A percentile compares a stretch with the other conserved stretches of the same genome.
These are phyloP conservation scores for Tapera naevia DNA, from an alignment of 2,797 vertebrate species.

Conservation along the genomic window DNA sequence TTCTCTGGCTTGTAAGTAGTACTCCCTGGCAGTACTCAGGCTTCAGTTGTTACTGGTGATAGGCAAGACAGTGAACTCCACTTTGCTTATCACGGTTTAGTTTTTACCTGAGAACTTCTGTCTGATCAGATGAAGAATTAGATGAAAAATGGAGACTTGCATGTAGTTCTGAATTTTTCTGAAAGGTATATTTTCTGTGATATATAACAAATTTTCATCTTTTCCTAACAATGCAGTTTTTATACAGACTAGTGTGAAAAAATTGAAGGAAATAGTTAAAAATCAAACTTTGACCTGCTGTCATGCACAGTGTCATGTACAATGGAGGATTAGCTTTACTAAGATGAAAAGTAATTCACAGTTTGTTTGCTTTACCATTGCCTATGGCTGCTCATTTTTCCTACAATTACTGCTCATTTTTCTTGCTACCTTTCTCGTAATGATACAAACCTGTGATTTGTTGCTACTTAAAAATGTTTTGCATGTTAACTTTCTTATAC, in stretches of 20 bases:
- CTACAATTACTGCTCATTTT: not conserved
- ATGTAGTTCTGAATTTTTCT: not conserved
- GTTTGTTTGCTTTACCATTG: not conserved
- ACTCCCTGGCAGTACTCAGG: conserved; percentile 45
- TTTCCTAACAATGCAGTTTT: not conserved
- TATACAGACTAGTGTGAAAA: not conserved
- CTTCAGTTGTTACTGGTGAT: conserved; percentile 10
- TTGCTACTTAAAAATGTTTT: not conserved
- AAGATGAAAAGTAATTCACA: not conserved
- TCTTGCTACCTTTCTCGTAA: not conserved
- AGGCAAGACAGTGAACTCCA: not conserved
- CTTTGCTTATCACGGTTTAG: not conserved
- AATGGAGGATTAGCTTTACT: not conserved
- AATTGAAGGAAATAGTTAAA: not conserved
- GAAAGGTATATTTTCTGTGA: not conserved
- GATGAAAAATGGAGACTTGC: not conserved
- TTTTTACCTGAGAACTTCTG: not conserved
- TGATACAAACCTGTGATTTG: not conserved
- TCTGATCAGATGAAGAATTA: not conserved
- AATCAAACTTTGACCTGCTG: not conserved
- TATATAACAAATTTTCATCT: not conserved
- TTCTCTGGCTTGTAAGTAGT: conserved; percentile 69
- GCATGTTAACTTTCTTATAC: not conserved
- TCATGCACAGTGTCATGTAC: not conserved
- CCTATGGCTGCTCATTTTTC: not conserved